Conservation (phyloP, 2,113 vertebrate species). For the Phyllopteryx taeniolatus region DNA sequence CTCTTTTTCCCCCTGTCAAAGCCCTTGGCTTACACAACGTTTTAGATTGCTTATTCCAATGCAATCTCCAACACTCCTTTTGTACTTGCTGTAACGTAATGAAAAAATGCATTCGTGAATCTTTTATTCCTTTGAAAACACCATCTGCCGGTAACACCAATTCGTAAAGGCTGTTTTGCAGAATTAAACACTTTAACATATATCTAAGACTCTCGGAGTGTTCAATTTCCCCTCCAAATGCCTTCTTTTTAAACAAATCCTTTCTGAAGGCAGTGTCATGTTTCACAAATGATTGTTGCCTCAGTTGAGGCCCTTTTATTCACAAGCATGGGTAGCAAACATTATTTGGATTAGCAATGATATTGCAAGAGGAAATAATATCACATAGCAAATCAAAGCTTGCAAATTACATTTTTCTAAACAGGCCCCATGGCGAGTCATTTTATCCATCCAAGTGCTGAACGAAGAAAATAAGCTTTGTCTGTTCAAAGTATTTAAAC, state of each 20-base stretch:
- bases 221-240: slow-evolving; percentile 11
- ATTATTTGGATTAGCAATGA: not conserved
- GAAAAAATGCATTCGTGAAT: slow-evolving; percentile 23
- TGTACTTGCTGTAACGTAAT: slow-evolving; percentile 14
- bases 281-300: not conserved
- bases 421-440: slow-evolving; percentile 3
- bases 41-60: slow-evolving; percentile 31
- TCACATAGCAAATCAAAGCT: not conserved
- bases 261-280: not conserved
- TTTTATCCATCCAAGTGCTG: not conserved
- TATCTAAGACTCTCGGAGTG: not conserved
- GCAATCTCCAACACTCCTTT: slow-evolving; percentile 5
- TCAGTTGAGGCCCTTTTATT: not conserved
- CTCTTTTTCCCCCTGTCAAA: slow-evolving; percentile 14
- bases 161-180: not conserved
- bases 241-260: slow-evolving; percentile 9
- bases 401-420: slow-evolving; percentile 5
- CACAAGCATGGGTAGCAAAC: not conserved
- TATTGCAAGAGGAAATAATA: slow-evolving; percentile 2
- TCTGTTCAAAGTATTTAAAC: slow-evolving; percentile 4
- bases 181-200: not conserved
- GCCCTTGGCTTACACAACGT: slow-evolving; percentile 30
- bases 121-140: slow-evolving; percentile 13
- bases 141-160: not conserved
- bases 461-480: not conserved